These are phyloP conservation scores for Ennomos erosarius DNA, from an alignment of 2,888 invertebrate species.

Conservation along the genomic window DNA sequence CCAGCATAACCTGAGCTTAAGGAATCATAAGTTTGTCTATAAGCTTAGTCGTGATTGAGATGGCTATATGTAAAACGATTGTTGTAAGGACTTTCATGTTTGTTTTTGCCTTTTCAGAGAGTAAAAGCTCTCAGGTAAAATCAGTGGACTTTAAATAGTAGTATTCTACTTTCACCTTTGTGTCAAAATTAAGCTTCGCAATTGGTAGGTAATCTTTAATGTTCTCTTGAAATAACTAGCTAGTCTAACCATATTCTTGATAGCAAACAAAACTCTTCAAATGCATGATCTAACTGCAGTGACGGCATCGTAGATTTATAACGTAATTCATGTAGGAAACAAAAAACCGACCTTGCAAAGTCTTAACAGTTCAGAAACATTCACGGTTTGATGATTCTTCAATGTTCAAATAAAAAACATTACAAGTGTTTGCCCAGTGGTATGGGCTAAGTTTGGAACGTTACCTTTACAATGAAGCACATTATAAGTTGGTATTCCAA, in stretches of 20 bases:
- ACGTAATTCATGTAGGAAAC: constrained; percentile 50
- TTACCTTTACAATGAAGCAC: neutral
- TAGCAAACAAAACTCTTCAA: constrained; percentile 1
- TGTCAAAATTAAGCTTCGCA: no score
- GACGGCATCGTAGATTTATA: constrained; percentile 25
- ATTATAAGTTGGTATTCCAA: no score
- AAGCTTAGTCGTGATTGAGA: neutral
- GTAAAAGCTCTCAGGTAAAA: no score
- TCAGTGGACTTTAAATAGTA: no score
- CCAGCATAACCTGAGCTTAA: constrained; percentile 32
- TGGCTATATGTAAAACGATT: neutral
- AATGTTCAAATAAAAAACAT: constrained; percentile 25
- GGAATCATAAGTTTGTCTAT: neutral
- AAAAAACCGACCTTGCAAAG: constrained; percentile 56
- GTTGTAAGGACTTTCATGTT: no score
- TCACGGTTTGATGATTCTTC: constrained; percentile 35
- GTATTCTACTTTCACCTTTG: no score
- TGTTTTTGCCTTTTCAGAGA: no score
- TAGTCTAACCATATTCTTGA: neutral
- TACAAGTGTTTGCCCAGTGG: constrained; percentile 9
- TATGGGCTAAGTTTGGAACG: constrained; percentile 14
- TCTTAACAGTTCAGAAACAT: constrained; percentile 40
- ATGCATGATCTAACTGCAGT: constrained; percentile 29
- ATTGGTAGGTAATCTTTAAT: neutral
- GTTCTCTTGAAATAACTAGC: neutral